These are phyloP conservation scores for Etheostoma perlongum DNA, from an alignment of 2,797 vertebrate genomes.

Conservation along the genomic window DNA sequence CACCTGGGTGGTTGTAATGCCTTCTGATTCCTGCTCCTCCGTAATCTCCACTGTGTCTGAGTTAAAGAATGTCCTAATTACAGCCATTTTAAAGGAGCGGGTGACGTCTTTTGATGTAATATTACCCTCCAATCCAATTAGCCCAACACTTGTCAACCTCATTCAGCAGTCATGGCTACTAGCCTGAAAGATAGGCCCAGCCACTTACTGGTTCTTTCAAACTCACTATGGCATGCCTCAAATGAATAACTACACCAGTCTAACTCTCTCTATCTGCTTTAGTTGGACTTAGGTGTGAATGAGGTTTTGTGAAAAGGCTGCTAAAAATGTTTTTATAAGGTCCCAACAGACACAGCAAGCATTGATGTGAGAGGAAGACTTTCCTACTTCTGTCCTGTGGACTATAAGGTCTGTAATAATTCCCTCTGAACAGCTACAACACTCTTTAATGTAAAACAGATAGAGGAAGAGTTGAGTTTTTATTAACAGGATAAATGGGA, in stretches of 20 bases:
- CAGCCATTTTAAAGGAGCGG: slow-evolving; percentile 86
- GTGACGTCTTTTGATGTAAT: slow-evolving; percentile 92
- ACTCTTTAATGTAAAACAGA: background rate
- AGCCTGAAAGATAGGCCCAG: slow-evolving; percentile 40
- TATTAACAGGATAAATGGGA: background rate
- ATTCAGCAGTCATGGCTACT: slow-evolving; percentile 63
- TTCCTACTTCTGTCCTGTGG: background rate
- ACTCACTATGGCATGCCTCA: background rate
- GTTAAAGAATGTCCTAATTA: slow-evolving; percentile 88
- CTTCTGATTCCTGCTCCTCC: slow-evolving; percentile 64
- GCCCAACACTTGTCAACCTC: slow-evolving; percentile 83
- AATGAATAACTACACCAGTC: slow-evolving; percentile 5
- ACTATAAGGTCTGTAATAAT: background rate
- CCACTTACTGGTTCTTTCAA: slow-evolving; percentile 17
- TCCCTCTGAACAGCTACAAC: background rate
- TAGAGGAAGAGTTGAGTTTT: background rate
- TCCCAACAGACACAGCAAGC: background rate
- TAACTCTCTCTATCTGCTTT: background rate
- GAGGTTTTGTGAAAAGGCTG: background rate
- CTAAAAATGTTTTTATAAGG: background rate
- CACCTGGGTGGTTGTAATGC: slow-evolving; percentile 52
- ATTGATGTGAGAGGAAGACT: background rate
- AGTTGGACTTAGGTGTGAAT: background rate
- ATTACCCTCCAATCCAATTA: slow-evolving; percentile 88
- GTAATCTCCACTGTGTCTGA: slow-evolving; percentile 77